A percentile compares a stretch with the other conserved stretches of the same genome.
Evolutionary conservation across 2,888 invertebrate genomes (phyloP).

Genomic region (Mesodorylaimus sp.): DNA sequence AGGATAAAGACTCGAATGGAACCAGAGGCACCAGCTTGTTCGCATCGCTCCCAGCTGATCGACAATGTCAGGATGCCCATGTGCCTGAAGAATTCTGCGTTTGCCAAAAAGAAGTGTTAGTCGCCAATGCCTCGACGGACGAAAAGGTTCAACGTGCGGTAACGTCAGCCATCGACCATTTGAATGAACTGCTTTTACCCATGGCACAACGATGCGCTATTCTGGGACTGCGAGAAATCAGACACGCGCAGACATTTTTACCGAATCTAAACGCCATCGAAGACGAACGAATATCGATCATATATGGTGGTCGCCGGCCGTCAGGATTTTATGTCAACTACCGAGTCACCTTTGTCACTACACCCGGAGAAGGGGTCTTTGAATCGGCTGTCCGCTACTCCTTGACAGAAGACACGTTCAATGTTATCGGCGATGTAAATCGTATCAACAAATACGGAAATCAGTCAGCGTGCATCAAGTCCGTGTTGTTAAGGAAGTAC

Average conservation of each 20-base stretch:
- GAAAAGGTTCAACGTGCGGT: slow-evolving; percentile 14
- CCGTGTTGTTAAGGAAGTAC: slow-evolving; percentile 16
- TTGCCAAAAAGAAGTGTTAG: slow-evolving; percentile 17
- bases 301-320: slow-evolving; percentile 10
- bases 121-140: slow-evolving; percentile 12
- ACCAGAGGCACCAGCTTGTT: slow-evolving; percentile 13
- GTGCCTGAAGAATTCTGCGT: slow-evolving; percentile 25
- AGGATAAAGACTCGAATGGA: too few relatives aligned
- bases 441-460: slow-evolving; percentile 25
- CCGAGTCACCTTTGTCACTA: slow-evolving; percentile 14
- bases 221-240: slow-evolving; percentile 14
- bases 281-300: neutral
- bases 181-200: slow-evolving; percentile 16
- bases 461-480: slow-evolving; percentile 20
- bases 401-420: slow-evolving; percentile 11
- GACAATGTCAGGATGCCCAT: slow-evolving; percentile 19
- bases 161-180: slow-evolving; percentile 11
- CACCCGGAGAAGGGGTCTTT: slow-evolving; percentile 18
- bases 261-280: slow-evolving; percentile 8
- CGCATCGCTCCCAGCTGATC: slow-evolving; percentile 14
- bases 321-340: slow-evolving; percentile 11
- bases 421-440: slow-evolving; percentile 21
- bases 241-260: slow-evolving; percentile 13
- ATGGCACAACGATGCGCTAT: slow-evolving; percentile 14
- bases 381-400: slow-evolving; percentile 16